Evolutionary conservation across 2,113 vertebrate species (phyloP), one percentile per base, ranked within the genome.

Genomic region (Austrofundulus limnaeus): DNA sequence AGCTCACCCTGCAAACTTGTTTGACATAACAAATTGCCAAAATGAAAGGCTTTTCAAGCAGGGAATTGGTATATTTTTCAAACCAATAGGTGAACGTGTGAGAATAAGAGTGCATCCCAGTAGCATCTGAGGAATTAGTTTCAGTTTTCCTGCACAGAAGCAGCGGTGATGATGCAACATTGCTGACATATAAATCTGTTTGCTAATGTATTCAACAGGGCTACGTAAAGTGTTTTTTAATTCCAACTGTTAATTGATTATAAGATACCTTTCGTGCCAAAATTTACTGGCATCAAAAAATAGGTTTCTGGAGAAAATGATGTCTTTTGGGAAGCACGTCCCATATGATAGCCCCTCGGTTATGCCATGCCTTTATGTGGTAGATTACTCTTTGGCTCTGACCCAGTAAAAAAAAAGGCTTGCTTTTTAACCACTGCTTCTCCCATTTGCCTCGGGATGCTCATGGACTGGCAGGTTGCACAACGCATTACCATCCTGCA

Each of bases 361-460:
- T 80, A 80, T 84, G 75, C 84, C 79, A 31, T 64, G 81, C 77
- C 81, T 85, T 88, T 83, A 83, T 84, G 86, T 86, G 87, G 79
- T 88, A 88, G 85, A 92, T 91, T 89, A 82, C 77, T 81, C 79
- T 61, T 88, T 93, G 91, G 92, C 88, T 63, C 20, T 0, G 46
- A 63, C 78, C 91, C 92, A 93, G 45, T 63, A 78, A 85, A 80
- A 88, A 90, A 85, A 80, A 88, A 90, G 84, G 70, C 74, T 74
- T 90, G 90, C 90, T 88, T 92, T 91, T 92, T 93, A 92, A 92
- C 84, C 90, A 91, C 88, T 89, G 90, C 80, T 90, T 89, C 84
- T 87, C 88, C 88, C 87, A 84, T 87, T 91, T 88, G 90, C 90
- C 88, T 90, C 71, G 23, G 87, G 89, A 91, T 83, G 85, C 89